phyloP scores from a whole-genome alignment of 2,797 vertebrate species.

The Sphaeramia orbicularis region DNA sequence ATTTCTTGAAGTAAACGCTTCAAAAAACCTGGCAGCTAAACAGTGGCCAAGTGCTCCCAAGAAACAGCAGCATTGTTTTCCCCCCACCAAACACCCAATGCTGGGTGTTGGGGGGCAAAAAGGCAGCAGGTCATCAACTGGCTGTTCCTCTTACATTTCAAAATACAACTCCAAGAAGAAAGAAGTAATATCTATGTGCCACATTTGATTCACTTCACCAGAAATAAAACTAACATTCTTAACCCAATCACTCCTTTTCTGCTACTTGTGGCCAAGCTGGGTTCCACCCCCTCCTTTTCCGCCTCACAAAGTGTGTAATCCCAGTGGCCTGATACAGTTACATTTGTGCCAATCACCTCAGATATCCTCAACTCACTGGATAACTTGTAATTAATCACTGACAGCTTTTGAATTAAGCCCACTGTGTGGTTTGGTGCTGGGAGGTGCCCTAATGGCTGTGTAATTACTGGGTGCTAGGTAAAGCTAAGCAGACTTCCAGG shows the following conservation, averaged over 20 bases:
- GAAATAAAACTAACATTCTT: constrained; percentile 16
- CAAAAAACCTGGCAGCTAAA: constrained; percentile 59
- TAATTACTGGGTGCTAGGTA: constrained; percentile 81
- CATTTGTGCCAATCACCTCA: constrained; percentile 63
- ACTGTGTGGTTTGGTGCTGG: constrained; percentile 76
- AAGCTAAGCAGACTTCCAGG: constrained; percentile 79
- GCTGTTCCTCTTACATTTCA: constrained; percentile 29
- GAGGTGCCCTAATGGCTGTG: constrained; percentile 69
- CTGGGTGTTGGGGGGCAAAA: constrained; percentile 30
- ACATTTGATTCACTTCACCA: constrained; percentile 33
- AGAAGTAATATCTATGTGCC: constrained; percentile 23
- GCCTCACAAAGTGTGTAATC: constrained; percentile 46
- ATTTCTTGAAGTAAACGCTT: constrained; percentile 63
- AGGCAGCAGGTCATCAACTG: constrained; percentile 28
- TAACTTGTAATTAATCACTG: constrained; percentile 79
- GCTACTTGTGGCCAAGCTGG: constrained; percentile 29
- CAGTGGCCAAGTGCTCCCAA: constrained; percentile 39
- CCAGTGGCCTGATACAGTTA: constrained; percentile 61
- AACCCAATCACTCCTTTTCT: constrained; percentile 44
- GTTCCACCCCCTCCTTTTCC: constrained; percentile 22
- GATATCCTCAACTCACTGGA: constrained; percentile 59
- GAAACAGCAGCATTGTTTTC: constrained; percentile 42
- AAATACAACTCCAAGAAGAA: constrained; percentile 41
- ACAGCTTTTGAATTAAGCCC: constrained; percentile 69
- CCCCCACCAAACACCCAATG: constrained; percentile 19